Conservation (phyloP, 2,888 invertebrate genomes). For the Serrognathus titanus region DNA sequence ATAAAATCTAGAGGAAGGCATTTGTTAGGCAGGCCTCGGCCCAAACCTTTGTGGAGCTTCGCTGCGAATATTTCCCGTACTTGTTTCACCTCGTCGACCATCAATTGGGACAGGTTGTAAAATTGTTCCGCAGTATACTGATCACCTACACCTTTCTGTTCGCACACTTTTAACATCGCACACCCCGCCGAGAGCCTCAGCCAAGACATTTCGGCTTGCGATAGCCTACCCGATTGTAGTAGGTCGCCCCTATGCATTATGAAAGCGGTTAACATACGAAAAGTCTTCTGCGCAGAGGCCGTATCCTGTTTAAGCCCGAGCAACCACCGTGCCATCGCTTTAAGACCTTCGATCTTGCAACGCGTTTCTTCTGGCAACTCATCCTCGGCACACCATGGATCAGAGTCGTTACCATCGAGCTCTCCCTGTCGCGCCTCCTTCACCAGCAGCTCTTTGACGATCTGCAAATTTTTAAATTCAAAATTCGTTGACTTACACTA, state of each 20-base stretch:
- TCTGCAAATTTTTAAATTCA: slow-evolving; percentile 49
- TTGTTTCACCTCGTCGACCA: slow-evolving; percentile 81
- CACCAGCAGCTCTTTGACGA: slow-evolving; percentile 92
- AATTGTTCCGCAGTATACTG: slow-evolving; percentile 93
- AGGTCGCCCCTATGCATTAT: slow-evolving; percentile 77
- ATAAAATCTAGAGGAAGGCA: slow-evolving; percentile 95
- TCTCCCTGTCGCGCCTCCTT: slow-evolving; percentile 61
- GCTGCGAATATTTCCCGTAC: slow-evolving; percentile 84
- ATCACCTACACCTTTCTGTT: slow-evolving; percentile 94
- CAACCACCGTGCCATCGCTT: slow-evolving; percentile 95
- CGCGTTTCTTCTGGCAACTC: slow-evolving; percentile 86
- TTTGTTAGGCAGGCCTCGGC: slow-evolving; percentile 80
- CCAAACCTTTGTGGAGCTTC: slow-evolving; percentile 90
- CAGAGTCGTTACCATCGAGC: slow-evolving; percentile 49
- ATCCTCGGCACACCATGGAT: slow-evolving; percentile 82
- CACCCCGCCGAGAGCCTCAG: slow-evolving; percentile 88
- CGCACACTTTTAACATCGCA: slow-evolving; percentile 95
- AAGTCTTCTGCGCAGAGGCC: slow-evolving; percentile 87
- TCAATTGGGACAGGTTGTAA: slow-evolving; percentile 86
- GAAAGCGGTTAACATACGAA: slow-evolving; percentile 91
- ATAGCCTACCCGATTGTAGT: slow-evolving; percentile 67
- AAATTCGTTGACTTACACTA: neutral
- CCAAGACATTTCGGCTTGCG: slow-evolving; percentile 90
- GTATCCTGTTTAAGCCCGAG: slow-evolving; percentile 86
- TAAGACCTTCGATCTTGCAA: slow-evolving; percentile 91